These are phyloP conservation scores for Pangasius krempfi DNA, from an alignment of 2,797 vertebrate genomes.

Conservation along the genomic window DNA sequence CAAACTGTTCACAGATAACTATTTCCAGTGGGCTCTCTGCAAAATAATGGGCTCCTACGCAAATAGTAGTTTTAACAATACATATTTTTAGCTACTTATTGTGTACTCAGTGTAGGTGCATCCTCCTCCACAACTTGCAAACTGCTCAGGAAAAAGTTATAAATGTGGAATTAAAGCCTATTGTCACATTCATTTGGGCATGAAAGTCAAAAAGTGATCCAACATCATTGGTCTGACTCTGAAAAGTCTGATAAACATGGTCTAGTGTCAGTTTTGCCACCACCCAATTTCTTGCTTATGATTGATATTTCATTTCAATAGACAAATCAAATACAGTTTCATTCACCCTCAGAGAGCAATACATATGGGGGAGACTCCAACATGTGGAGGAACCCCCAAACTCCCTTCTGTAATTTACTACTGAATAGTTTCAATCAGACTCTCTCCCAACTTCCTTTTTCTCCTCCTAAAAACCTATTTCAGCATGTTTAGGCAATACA, in stretches of 20 bases:
- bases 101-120: not conserved
- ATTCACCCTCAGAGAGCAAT: conserved; percentile 28
- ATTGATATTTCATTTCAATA: conserved; percentile 42
- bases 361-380: conserved; percentile 4
- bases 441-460: conserved; percentile 37
- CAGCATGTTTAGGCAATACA: conserved; percentile 28
- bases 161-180: not conserved
- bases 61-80: not conserved
- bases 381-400: conserved; percentile 37
- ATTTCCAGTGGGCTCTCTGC: not conserved
- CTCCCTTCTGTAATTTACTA: conserved; percentile 52
- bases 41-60: not conserved
- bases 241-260: conserved; percentile 21
- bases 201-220: not conserved
- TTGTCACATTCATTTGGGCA: not conserved
- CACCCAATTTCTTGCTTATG: conserved; percentile 15
- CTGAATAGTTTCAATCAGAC: conserved; percentile 53
- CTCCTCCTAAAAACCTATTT: conserved; percentile 31
- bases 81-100: not conserved
- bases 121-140: not conserved
- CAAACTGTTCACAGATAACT: not conserved
- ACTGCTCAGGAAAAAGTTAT: not conserved
- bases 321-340: conserved; percentile 16
- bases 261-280: not conserved
- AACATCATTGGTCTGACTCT: not conserved